phyloP scores from a whole-genome alignment of 2,113 vertebrate genomes.

The Brienomyrus longianalis region DNA sequence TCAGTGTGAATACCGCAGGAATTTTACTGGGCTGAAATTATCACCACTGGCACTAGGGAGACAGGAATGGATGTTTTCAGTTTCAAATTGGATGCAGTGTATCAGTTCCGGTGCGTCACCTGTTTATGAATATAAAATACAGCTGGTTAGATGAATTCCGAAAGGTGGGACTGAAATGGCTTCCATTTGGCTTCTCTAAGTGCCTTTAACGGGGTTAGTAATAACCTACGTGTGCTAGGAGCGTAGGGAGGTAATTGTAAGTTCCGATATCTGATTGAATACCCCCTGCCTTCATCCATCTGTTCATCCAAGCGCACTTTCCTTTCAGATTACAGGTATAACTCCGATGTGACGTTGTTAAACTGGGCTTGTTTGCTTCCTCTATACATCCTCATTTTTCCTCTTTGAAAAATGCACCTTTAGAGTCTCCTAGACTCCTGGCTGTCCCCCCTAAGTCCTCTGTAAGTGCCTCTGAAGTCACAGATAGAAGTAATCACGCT shows the following conservation, averaged over 20 bases:
- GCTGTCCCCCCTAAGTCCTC: neutral
- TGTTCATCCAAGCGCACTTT: neutral
- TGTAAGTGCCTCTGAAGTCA: conserved; percentile 8
- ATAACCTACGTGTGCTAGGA: neutral
- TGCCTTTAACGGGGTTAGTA: neutral
- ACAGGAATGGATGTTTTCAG: neutral
- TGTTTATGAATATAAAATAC: conserved; percentile 11
- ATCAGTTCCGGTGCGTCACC: neutral
- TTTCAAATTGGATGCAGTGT: neutral
- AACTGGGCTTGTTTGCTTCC: neutral
- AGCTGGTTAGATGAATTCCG: neutral
- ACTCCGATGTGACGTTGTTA: neutral
- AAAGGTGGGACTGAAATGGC: neutral
- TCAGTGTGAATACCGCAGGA: neutral
- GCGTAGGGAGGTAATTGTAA: neutral
- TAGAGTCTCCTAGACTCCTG: neutral
- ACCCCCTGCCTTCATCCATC: neutral
- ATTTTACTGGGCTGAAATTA: neutral
- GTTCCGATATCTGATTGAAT: neutral
- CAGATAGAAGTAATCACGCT: neutral
- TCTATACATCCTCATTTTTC: neutral
- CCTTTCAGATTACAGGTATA: neutral
- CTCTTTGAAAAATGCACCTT: neutral
- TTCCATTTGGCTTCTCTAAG: neutral
- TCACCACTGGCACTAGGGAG: neutral